A percentile compares a stretch with the other conserved stretches of the same genome.
phyloP scores from a whole-genome alignment of 2,888 invertebrate genomes.

The Synanthedon tipuliformis region DNA sequence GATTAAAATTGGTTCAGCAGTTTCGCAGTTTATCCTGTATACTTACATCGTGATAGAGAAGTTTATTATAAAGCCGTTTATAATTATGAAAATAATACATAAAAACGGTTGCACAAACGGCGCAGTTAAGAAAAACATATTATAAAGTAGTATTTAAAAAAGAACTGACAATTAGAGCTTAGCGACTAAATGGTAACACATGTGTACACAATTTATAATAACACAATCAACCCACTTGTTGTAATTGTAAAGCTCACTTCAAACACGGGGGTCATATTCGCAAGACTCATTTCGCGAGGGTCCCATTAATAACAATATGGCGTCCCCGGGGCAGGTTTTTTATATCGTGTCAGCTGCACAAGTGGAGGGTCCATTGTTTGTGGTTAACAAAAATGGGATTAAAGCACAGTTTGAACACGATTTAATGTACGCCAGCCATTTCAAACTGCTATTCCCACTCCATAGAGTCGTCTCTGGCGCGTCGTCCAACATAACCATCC shows the following conservation, averaged over 20 bases:
- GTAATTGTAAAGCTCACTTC: constrained; percentile 18
- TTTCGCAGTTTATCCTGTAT: too few relatives aligned
- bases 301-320: constrained; percentile 5
- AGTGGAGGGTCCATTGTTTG: constrained; percentile 45
- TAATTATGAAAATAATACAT: too few relatives aligned
- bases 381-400: constrained; percentile 36
- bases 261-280: constrained; percentile 11
- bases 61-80: too few relatives aligned
- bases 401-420: constrained; percentile 6
- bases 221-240: constrained; percentile 26
- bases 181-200: too few relatives aligned
- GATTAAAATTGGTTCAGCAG: too few relatives aligned
- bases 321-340: constrained; percentile 31
- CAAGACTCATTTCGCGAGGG: constrained; percentile 2
- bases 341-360: constrained; percentile 57
- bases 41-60: too few relatives aligned
- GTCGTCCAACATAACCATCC: constrained; percentile 12
- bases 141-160: too few relatives aligned
- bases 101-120: too few relatives aligned
- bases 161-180: too few relatives aligned
- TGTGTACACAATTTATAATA: too few relatives aligned
- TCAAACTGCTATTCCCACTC: constrained; percentile 3
- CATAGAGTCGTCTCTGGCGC: constrained; percentile 1
- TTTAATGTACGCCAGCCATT: constrained; percentile 4
- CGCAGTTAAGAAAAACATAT: too few relatives aligned